Conservation (phyloP, 2,888 invertebrate species). For the Plebejus anna region DNA sequence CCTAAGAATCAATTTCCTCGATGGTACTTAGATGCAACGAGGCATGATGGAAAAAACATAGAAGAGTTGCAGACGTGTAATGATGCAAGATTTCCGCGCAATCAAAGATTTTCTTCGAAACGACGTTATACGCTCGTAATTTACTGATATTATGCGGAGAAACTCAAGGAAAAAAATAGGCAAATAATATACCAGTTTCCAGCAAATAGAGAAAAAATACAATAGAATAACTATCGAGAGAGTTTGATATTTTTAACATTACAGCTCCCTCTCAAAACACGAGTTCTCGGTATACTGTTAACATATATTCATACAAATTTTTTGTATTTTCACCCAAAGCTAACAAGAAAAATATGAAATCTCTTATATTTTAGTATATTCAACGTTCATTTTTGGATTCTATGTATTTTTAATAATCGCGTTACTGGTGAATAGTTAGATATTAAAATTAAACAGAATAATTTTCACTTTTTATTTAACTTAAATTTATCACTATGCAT, state of each 20-base stretch:
- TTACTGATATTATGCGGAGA: background rate
- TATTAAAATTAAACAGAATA: background rate
- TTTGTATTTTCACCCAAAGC: background rate
- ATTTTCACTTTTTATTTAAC: too few relatives aligned
- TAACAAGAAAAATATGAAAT: conserved; percentile 11
- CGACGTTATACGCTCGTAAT: background rate
- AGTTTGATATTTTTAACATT: conserved; percentile 9
- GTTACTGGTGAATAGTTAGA: background rate
- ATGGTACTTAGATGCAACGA: too few relatives aligned
- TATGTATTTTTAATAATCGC: background rate
- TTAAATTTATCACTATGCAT: too few relatives aligned
- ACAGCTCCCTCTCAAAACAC: conserved; percentile 1
- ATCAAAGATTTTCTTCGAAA: background rate
- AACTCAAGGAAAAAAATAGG: background rate
- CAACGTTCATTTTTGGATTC: background rate
- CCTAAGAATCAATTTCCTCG: too few relatives aligned
- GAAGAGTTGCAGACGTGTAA: background rate
- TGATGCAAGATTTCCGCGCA: background rate
- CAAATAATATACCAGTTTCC: background rate
- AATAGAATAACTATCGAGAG: background rate
- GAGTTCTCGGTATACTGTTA: background rate
- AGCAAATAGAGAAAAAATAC: background rate
- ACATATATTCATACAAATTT: background rate
- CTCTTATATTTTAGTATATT: background rate
- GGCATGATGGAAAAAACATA: too few relatives aligned